These are phyloP conservation scores for Petaurus breviceps DNA, from an alignment of 2,113 vertebrate species.

Conservation along the genomic window DNA sequence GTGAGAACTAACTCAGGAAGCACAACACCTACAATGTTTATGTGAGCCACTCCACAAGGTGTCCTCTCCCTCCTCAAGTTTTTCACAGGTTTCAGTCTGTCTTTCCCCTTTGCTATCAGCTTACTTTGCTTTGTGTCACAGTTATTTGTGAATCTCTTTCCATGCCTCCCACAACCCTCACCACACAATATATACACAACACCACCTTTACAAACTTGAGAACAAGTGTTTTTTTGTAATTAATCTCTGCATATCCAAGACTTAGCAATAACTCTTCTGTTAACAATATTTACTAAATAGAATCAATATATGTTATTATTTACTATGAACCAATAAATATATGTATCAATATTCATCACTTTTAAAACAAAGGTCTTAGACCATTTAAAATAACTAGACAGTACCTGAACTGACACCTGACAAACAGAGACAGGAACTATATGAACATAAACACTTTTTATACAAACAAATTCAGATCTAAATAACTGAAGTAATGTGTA, in stretches of 20 bases:
- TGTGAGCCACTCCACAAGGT: not conserved
- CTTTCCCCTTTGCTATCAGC: not conserved
- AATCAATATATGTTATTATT: not conserved
- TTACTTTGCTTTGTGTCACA: not conserved
- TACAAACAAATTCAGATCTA: too few relatives aligned
- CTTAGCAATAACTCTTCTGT: not conserved
- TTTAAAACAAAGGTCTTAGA: constrained; percentile 22
- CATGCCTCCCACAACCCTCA: not conserved
- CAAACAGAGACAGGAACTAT: too few relatives aligned
- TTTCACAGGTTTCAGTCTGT: not conserved
- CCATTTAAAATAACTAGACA: too few relatives aligned
- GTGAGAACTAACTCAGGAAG: not conserved
- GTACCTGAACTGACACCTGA: not conserved
- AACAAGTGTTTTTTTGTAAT: not conserved
- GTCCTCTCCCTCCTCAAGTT: not conserved
- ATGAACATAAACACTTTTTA: too few relatives aligned
- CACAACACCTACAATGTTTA: not conserved
- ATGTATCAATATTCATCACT: not conserved
- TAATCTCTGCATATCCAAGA: not conserved
- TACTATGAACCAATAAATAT: constrained; percentile 3
- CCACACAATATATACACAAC: not conserved
- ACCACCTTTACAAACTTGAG: not conserved
- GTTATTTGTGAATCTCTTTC: not conserved
- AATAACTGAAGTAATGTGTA: too few relatives aligned
- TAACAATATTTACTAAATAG: not conserved